A percentile compares a stretch with the other conserved stretches of the same genome.
phyloP scores from a whole-genome alignment of 2,113 vertebrate species.

The Amphiprion ocellaris region DNA sequence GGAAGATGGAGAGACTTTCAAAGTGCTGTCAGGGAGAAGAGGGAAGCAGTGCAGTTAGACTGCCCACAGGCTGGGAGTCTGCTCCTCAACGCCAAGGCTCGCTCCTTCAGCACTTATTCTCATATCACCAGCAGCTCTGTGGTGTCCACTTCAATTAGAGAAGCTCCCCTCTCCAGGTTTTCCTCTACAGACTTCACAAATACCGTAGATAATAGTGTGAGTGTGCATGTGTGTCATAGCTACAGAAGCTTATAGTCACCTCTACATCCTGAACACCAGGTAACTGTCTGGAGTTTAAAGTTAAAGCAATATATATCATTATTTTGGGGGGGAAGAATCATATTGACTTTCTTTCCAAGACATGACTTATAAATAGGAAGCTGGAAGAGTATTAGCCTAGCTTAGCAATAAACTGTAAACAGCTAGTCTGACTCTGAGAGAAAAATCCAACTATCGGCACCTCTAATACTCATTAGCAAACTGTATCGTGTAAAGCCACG shows the following conservation, averaged over 20 bases:
- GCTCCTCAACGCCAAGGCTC: constrained; percentile 12
- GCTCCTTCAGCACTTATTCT: not conserved
- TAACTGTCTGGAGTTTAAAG: not conserved
- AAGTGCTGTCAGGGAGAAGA: constrained; percentile 26
- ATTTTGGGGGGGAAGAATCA: not conserved
- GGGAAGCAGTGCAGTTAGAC: not conserved
- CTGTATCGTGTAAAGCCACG: no score
- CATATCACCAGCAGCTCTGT: constrained; percentile 7
- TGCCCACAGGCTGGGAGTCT: not conserved
- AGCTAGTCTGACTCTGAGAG: no score
- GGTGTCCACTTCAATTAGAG: constrained; percentile 43
- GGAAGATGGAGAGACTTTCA: constrained; percentile 32
- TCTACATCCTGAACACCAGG: not conserved
- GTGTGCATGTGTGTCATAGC: constrained; percentile 3
- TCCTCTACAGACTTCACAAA: constrained; percentile 28
- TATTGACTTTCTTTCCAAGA: not conserved
- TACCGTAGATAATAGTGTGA: not conserved
- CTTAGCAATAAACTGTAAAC: no score
- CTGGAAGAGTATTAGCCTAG: not conserved
- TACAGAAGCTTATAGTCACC: not conserved
- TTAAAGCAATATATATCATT: not conserved
- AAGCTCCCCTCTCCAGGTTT: not conserved
- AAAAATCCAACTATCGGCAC: no score
- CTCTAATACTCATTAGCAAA: no score
- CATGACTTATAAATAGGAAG: not conserved